A percentile compares a stretch with the other conserved stretches of the same genome.
Conservation (phyloP, 2,113 vertebrate species). For the Nipponia nippon region DNA sequence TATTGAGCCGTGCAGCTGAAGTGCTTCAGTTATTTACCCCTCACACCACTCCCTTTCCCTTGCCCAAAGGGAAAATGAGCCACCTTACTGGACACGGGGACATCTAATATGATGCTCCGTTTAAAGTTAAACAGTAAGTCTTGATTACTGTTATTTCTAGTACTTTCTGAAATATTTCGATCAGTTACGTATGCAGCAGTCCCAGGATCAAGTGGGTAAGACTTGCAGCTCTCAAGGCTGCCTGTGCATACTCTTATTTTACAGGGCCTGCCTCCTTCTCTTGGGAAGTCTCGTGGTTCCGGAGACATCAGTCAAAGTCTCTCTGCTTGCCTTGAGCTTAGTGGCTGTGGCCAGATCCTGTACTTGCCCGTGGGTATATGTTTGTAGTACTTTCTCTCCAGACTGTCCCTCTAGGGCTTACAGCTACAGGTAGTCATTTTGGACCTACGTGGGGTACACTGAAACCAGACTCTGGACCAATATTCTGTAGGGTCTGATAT, state of each 20-base stretch:
- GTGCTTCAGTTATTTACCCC: not conserved
- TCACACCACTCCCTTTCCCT: not conserved
- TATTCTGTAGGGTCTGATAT: not conserved
- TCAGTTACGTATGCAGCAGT: not conserved
- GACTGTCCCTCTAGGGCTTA: not conserved
- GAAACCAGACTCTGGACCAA: not conserved
- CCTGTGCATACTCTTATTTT: not conserved
- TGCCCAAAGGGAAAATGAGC: not conserved
- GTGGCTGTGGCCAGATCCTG: not conserved
- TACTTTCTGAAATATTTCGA: not conserved
- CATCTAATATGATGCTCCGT: not conserved
- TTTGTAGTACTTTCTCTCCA: not conserved
- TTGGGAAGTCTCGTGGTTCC: not conserved
- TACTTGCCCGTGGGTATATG: rapidly evolving
- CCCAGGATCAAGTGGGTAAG: not conserved
- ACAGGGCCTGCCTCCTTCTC: not conserved
- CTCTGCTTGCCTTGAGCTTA: not conserved
- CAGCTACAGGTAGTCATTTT: not conserved
- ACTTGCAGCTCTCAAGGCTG: not conserved
- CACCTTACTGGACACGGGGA: not conserved
- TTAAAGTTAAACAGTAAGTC: not conserved
- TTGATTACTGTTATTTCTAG: not conserved
- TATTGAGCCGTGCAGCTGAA: not conserved
- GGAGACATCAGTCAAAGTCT: not conserved
- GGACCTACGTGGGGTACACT: rapidly evolving